Conservation (phyloP, 2,888 invertebrate genomes). For the Tyria jacobaeae region DNA sequence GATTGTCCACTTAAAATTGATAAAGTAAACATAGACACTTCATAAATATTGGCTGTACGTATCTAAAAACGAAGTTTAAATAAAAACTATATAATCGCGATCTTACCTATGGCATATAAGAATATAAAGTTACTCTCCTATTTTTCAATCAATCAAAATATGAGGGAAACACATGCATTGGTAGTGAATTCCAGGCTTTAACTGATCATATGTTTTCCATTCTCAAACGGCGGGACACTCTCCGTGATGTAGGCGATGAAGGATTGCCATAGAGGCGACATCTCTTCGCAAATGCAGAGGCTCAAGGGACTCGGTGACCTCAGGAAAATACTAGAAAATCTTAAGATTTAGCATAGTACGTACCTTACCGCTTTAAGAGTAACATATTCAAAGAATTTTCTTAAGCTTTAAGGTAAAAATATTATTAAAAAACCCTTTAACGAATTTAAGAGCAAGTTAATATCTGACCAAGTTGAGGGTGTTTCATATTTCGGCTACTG, state of each 20-base stretch:
- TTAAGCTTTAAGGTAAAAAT: background rate
- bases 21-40: background rate
- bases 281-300: no score
- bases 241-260: no score
- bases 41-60: background rate
- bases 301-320: no score
- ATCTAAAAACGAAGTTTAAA: background rate
- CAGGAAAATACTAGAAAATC: no score
- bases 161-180: no score
- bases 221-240: no score
- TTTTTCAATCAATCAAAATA: no score
- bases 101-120: background rate
- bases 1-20: background rate
- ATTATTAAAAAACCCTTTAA: background rate
- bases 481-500: conserved; percentile 28
- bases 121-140: background rate
- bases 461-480: conserved; percentile 24
- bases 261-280: no score
- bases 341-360: no score
- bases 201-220: no score
- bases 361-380: no score
- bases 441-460: background rate
- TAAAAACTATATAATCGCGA: background rate
- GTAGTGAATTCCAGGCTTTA: no score
- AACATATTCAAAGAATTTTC: background rate